Percentiles rank a stretch among this genome's conserved stretches.
Evolutionary conservation across 2,113 vertebrate species (phyloP).

Genomic region (Eira barbara): DNA sequence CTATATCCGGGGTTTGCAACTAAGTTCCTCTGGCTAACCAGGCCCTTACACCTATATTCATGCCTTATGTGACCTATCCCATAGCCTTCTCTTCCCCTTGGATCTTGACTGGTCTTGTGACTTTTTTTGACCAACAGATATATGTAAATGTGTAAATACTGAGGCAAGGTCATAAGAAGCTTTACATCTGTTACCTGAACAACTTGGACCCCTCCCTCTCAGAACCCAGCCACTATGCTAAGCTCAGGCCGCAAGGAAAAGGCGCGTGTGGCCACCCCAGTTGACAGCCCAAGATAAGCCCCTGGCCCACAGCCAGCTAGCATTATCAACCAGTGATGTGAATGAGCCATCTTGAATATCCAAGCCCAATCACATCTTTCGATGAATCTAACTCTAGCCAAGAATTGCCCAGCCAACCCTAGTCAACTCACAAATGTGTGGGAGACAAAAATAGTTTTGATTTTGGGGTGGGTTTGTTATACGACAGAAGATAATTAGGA

Average conservation of each 20-base stretch:
- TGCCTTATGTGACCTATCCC: not conserved
- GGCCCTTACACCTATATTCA: not conserved
- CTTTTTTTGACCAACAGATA: not conserved
- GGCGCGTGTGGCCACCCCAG: not conserved
- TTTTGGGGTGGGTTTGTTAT: not conserved
- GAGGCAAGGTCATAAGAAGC: not conserved
- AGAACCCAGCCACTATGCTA: not conserved
- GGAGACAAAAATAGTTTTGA: conserved; percentile 22
- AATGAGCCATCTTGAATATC: not conserved
- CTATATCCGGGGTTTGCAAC: too few species aligned
- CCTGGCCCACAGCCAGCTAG: not conserved
- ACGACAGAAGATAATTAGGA: not conserved
- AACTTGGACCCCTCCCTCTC: not conserved
- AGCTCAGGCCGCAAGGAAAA: not conserved
- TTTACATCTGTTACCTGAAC: not conserved
- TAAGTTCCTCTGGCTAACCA: too few species aligned
- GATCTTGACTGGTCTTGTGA: not conserved
- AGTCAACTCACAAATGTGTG: not conserved
- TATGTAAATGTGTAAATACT: not conserved
- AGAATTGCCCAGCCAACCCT: not conserved
- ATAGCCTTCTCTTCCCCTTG: not conserved
- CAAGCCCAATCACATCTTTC: not conserved
- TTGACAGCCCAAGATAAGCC: not conserved
- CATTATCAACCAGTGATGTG: not conserved
- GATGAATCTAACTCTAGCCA: not conserved